Base-by-base conservation (phyloP, 2,797 vertebrate genomes). In the Lepilemur septentrionalis region DNA sequence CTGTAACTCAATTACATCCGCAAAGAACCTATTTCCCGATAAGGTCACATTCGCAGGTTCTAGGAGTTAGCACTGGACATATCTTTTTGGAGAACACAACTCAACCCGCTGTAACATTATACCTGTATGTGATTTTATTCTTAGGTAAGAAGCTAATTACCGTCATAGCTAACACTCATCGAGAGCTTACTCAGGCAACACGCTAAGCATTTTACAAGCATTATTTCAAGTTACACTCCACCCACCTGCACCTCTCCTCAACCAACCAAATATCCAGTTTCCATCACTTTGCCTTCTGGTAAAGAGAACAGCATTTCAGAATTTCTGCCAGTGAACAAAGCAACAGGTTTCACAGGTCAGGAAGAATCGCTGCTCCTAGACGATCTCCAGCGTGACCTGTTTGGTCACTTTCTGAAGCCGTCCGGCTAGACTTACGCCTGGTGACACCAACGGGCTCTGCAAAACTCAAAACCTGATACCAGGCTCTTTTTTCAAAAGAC, bases 301-400 rank as follows among this genome's bases (percentile, higher is more conserved):
- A 70, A 93, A 69, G 25, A 97, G 83, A 91, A 63, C 52, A 73
- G 20, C 90, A 48, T 96, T 95, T 93, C 84, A 92, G 79, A 96
- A 94, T 89, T 94, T 67, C 73, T 85, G 72, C 76, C 81, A 59
- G 46, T 52, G 92, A 92, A 80, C 48, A 96, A 79, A 93, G 87
- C n/a, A 38, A 63, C 6, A 81, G 67, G 50, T 70, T 96, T 92
- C 69, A 38, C 57, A 48, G 43, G 69, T 5, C 30, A 91, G 41
- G 72, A 93, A 88, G 94, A 93, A 69, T 57, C 9, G 17, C 22
- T 38, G 41, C 84, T 87, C 61, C 9, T 32, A 76, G 76, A 69
- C 50, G 25, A 85, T 94, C 75, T 38, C 86, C 38, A n/a, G 92
- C 23, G n/a, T n/a, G 86, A 96, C 96, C 88, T 85, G 73, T 95